Evolutionary conservation across 2,888 invertebrate genomes (phyloP), one percentile per base, ranked within the genome.

Genomic region (Exephanes ischioxanthus): DNA sequence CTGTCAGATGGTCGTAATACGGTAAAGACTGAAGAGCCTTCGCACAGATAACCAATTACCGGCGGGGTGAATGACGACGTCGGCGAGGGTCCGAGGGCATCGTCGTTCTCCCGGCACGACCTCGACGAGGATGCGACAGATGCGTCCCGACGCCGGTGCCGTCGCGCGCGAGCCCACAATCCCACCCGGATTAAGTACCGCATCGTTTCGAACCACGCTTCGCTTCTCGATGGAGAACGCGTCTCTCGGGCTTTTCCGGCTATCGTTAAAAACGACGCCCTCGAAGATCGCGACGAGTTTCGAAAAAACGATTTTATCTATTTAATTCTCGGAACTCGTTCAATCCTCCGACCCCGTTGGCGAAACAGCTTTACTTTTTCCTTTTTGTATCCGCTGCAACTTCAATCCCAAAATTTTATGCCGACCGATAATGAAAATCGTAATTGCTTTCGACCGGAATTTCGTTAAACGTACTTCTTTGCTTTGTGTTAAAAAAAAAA

Each of bases 1-100:
- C 86, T 86, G 91, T 91, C 91, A 91, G 90, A 90, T 90, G 90
- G 90, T 85, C 88, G 87, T 92, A 92, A 92, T 88, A 85, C 89
- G 91, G 90, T 91, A 91, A 92, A 92, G 91, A 92, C 90, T 92
- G 92, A 93, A 93, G 93, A 93, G 92, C 90, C 91, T 93, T 85
- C 92, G 93, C 93, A 93, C 93, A 93, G 94, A 94, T 94, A 93
- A 93, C 92, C 94, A 94, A 94, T 94, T 94, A 89, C 84, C 88
- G 87, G 86, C 81, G 87, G 90, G 88, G 90, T 89, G 90, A 90
- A 91, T 89, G 83, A 85, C 78, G 61, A 61, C 61, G 30, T 26
- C 89, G 86, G 78, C 85, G 70, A 75, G 78, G 80, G 68, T 87
- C 22, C 81, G 51, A 71, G 72, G 79, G 76, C 77, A 30, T 77